These are phyloP conservation scores for Apus apus DNA, from an alignment of 2,113 vertebrate genomes.

Conservation along the genomic window DNA sequence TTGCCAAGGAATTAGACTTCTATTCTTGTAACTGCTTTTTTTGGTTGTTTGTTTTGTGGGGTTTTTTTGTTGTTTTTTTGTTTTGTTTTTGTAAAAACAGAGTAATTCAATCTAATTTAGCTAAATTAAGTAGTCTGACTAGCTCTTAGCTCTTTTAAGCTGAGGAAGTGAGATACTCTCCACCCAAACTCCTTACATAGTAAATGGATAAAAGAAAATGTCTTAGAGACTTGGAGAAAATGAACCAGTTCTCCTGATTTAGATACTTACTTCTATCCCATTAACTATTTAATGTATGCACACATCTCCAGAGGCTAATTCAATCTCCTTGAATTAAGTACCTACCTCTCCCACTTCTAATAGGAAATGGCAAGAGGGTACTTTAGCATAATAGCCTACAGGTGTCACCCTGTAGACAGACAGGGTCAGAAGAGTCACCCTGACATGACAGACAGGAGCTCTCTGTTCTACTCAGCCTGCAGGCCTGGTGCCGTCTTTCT, in stretches of 20 bases:
- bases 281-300: background rate
- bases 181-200: background rate
- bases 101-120: background rate
- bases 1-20: background rate
- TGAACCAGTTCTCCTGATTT: background rate
- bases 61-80: no score
- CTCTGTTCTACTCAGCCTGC: fast-evolving
- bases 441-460: background rate
- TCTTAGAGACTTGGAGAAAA: background rate
- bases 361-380: background rate
- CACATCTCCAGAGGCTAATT: background rate
- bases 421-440: background rate
- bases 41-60: no score
- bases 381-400: background rate
- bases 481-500: background rate
- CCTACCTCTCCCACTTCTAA: background rate
- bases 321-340: slow-evolving; percentile 5
- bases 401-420: background rate
- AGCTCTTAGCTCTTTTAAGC: background rate
- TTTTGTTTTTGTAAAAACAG: background rate
- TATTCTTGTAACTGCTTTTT: background rate
- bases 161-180: background rate
- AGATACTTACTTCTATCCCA: background rate
- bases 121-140: background rate
- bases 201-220: background rate